phyloP scores from a whole-genome alignment of 2,113 vertebrate species.

The Felis chaus region DNA sequence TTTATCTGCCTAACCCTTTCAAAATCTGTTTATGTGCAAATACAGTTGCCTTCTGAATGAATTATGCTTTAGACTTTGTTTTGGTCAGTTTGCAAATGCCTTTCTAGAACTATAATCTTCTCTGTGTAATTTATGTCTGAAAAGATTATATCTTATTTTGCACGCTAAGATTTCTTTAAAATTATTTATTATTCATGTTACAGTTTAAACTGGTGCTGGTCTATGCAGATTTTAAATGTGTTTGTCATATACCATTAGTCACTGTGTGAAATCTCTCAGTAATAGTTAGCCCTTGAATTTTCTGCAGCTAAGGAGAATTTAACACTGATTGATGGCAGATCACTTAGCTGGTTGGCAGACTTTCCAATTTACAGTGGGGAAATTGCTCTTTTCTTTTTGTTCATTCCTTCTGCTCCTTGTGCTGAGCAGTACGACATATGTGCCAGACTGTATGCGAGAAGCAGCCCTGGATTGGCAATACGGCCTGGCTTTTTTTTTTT shows the following conservation, averaged over 20 bases:
- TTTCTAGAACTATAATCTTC: constrained; percentile 80
- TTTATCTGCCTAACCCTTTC: constrained; percentile 34
- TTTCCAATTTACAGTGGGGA: constrained; percentile 93
- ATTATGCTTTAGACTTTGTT: constrained; percentile 75
- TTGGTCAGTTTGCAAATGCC: constrained; percentile 76
- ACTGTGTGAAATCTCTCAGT: constrained; percentile 90
- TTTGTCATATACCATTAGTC: constrained; percentile 95
- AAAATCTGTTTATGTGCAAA: constrained; percentile 43
- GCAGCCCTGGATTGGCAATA: constrained; percentile 81
- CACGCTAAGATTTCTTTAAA: constrained; percentile 79
- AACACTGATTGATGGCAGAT: constrained; percentile 95
- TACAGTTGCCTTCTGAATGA: constrained; percentile 65
- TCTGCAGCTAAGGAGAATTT: constrained; percentile 91
- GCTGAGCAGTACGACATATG: constrained; percentile 84
- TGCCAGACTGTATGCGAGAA: constrained; percentile 78
- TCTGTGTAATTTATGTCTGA: constrained; percentile 79
- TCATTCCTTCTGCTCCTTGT: constrained; percentile 87
- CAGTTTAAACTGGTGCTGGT: constrained; percentile 84
- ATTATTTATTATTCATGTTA: constrained; percentile 85
- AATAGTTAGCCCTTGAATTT: constrained; percentile 91
- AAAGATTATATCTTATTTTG: constrained; percentile 85
- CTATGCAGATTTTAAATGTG: constrained; percentile 91
- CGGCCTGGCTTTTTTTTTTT: constrained; percentile 69
- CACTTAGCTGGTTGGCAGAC: constrained; percentile 94
- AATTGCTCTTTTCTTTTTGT: constrained; percentile 93